A percentile compares a stretch with the other conserved stretches of the same genome.
Conservation (phyloP, 2,797 vertebrate genomes). For the Sitta carolinensis region DNA sequence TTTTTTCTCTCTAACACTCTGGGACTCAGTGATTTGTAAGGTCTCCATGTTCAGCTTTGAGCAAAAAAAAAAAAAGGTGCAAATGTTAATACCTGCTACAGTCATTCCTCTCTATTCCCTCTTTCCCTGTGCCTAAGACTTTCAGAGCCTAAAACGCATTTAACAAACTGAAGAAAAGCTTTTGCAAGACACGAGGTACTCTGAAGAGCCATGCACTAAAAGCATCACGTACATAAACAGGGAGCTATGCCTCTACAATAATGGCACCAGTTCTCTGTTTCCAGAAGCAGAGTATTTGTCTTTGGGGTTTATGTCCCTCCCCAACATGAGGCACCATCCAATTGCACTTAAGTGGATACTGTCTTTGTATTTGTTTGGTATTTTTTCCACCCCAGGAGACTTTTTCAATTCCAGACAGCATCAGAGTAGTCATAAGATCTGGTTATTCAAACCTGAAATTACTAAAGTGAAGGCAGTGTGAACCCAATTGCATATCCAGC, state of each 20-base stretch:
- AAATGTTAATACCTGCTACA: constrained; percentile 41
- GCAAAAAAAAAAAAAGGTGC: constrained; percentile 1
- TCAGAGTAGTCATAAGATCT: not conserved
- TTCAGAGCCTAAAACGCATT: constrained; percentile 12
- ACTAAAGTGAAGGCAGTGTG: not conserved
- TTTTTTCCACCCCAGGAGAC: not conserved
- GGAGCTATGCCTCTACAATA: not conserved
- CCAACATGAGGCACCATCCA: not conserved
- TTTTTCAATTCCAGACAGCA: not conserved
- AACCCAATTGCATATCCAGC: not conserved
- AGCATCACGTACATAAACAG: not conserved
- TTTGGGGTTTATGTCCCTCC: not conserved
- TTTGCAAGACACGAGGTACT: not conserved
- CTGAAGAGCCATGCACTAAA: not conserved
- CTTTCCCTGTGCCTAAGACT: not conserved
- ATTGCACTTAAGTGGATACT: not conserved
- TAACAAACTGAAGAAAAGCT: constrained; percentile 6
- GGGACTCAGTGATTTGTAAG: constrained; percentile 12
- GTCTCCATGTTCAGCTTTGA: constrained; percentile 8
- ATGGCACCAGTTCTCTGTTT: not conserved
- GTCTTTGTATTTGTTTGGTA: not conserved
- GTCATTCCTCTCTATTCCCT: not conserved
- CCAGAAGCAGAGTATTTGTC: not conserved
- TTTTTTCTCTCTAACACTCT: not conserved
- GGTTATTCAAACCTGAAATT: not conserved